Conservation (phyloP, 2,113 vertebrate species). For the Castor canadensis region DNA sequence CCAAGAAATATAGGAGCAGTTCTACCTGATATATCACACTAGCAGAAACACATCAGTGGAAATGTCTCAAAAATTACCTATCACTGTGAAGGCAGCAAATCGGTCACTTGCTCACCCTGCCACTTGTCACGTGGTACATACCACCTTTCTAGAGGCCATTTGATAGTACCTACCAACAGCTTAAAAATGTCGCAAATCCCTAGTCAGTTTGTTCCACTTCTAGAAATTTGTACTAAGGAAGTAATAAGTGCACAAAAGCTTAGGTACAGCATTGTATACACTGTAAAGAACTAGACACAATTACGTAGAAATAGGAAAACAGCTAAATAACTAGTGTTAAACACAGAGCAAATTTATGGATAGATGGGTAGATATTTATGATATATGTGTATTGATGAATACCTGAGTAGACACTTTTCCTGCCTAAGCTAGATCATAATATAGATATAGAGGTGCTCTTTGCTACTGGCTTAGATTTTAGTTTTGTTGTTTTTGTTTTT, state of each 20-base stretch:
- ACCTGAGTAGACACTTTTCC: background rate
- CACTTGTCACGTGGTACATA: background rate
- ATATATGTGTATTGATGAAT: background rate
- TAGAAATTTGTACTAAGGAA: slow-evolving; percentile 4
- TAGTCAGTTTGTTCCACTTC: background rate
- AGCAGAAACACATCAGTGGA: background rate
- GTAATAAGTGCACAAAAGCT: background rate
- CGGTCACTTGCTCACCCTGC: background rate
- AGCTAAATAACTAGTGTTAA: background rate
- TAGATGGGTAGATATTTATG: background rate
- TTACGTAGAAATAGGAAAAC: slow-evolving; percentile 28
- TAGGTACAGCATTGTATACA: background rate
- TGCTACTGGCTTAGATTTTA: background rate
- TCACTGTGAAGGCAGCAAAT: background rate
- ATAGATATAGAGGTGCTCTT: background rate
- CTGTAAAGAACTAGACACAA: background rate
- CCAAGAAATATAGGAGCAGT: background rate
- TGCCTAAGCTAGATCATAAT: background rate
- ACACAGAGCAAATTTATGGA: background rate
- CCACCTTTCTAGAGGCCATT: slow-evolving; percentile 2
- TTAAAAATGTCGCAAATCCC: background rate
- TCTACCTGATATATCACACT: background rate
- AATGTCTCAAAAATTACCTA: background rate
- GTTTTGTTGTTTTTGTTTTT: too few species aligned
- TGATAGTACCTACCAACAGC: background rate